phyloP scores from a whole-genome alignment of 2,888 invertebrate genomes.

The Apeira syringaria region DNA sequence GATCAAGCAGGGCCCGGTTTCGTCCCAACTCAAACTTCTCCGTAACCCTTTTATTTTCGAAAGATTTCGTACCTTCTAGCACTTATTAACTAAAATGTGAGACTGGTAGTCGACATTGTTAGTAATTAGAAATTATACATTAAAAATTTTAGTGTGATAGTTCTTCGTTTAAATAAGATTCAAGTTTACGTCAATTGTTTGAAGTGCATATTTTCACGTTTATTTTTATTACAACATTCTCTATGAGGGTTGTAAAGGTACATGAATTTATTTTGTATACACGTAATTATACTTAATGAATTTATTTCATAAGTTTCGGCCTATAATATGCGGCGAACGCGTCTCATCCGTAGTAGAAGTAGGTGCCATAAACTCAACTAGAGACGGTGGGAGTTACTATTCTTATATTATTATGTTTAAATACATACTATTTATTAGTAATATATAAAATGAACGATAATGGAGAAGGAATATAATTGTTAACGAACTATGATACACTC shows the following conservation, averaged over 20 bases:
- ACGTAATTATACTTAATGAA: slow-evolving; percentile 63
- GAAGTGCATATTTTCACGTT: slow-evolving; percentile 62
- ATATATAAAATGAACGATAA: slow-evolving; percentile 13
- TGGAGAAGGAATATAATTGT: slow-evolving; percentile 41
- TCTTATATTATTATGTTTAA: slow-evolving; percentile 21
- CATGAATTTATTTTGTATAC: slow-evolving; percentile 58
- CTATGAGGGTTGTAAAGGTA: slow-evolving; percentile 70
- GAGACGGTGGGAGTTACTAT: slow-evolving; percentile 27
- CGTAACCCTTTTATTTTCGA: slow-evolving; percentile 74
- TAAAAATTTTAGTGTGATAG: slow-evolving; percentile 72
- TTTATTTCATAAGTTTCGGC: slow-evolving; percentile 62
- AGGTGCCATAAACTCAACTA: slow-evolving; percentile 1
- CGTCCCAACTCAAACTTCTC: slow-evolving; percentile 67
- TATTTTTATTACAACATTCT: slow-evolving; percentile 68
- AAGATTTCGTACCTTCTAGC: slow-evolving; percentile 76
- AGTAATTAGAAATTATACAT: slow-evolving; percentile 79
- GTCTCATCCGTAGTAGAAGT: slow-evolving; percentile 33
- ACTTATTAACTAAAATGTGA: slow-evolving; percentile 82
- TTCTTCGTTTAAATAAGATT: slow-evolving; percentile 71
- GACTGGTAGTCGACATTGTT: slow-evolving; percentile 83
- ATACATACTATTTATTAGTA: slow-evolving; percentile 20
- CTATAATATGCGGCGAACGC: slow-evolving; percentile 54
- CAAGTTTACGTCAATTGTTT: slow-evolving; percentile 68
- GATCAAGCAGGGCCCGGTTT: slow-evolving; percentile 65
- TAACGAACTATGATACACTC: slow-evolving; percentile 43